phyloP scores from a whole-genome alignment of 2,797 vertebrate genomes.

The Iguana delicatissima region DNA sequence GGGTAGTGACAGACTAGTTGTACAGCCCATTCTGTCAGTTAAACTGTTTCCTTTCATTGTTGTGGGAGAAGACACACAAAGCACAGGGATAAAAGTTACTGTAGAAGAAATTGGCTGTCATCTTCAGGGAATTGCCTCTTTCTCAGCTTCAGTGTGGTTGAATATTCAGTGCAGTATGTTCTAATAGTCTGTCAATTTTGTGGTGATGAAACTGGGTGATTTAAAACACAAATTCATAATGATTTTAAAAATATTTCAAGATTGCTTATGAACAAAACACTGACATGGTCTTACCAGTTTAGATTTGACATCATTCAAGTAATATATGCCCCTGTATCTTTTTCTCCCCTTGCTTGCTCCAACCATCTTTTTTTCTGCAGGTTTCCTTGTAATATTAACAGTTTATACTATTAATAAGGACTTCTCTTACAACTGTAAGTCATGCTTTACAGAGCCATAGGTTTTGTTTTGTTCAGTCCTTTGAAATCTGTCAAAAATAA shows the following conservation, averaged over 20 bases:
- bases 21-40: not conserved
- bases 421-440: slow-evolving; percentile 12
- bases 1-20: not conserved
- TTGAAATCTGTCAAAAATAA: not conserved
- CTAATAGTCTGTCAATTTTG: not conserved
- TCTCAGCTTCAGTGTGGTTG: not conserved
- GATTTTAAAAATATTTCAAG: not conserved
- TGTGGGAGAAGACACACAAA: not conserved
- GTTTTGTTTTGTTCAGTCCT: slow-evolving; percentile 29
- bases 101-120: not conserved
- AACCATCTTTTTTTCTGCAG: slow-evolving; percentile 29
- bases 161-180: not conserved
- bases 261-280: not conserved
- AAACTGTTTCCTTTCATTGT: not conserved
- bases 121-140: slow-evolving; percentile 9
- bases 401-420: not conserved
- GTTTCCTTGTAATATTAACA: not conserved
- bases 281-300: not conserved
- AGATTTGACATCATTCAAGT: slow-evolving; percentile 12
- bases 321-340: not conserved
- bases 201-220: slow-evolving; percentile 36
- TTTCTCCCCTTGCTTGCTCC: not conserved
- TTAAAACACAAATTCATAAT: not conserved
- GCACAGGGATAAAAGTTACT: slow-evolving; percentile 16
- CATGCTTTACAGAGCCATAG: not conserved